Conservation (phyloP, 2,113 vertebrate species). For the Elaphurus davidianus region DNA sequence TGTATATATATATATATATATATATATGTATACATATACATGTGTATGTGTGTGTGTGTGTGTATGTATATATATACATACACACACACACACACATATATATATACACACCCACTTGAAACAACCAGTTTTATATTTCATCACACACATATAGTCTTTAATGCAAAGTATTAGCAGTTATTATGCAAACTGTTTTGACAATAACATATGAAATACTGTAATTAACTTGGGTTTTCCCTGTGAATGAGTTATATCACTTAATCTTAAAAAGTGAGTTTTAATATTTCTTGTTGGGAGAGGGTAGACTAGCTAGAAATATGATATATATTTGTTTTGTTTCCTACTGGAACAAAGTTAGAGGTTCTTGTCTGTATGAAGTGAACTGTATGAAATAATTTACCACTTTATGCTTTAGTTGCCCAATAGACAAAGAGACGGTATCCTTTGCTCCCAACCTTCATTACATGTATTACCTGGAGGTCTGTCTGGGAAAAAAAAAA, state of each 20-base stretch:
- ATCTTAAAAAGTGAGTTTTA: not conserved
- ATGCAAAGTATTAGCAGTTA: not conserved
- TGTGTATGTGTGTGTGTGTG: too few relatives aligned
- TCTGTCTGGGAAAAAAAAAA: not conserved
- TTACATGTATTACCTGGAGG: not conserved
- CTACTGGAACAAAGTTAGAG: fast-evolving
- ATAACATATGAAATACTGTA: not conserved
- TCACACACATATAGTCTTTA: not conserved
- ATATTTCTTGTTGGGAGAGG: not conserved
- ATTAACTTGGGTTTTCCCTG: not conserved
- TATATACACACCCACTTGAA: not conserved
- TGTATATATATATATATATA: not conserved
- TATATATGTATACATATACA: not conserved
- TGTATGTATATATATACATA: fast-evolving
- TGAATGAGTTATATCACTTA: not conserved
- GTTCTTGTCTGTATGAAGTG: not conserved
- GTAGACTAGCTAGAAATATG: not conserved
- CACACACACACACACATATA: fast-evolving
- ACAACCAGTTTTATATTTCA: not conserved
- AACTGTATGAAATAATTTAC: not conserved
- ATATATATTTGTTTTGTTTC: not conserved
- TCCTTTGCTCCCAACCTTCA: not conserved
- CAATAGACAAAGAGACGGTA: not conserved
- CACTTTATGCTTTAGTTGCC: not conserved
- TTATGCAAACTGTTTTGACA: not conserved